Evolutionary conservation across 2,888 invertebrate genomes (phyloP), one percentile per base, ranked within the genome.

Genomic region (Congeria kusceri): DNA sequence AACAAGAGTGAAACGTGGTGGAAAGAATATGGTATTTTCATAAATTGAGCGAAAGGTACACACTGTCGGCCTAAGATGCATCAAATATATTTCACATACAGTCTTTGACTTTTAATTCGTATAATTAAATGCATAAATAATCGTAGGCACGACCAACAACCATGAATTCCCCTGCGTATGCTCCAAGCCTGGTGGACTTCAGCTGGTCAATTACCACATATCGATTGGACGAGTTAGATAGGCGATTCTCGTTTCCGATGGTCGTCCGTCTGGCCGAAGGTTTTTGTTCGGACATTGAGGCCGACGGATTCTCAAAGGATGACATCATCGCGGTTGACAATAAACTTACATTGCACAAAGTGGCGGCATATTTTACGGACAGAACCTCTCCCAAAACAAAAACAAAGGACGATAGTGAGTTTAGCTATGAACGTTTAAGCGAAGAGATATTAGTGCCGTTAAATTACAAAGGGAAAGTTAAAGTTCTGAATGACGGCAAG

Each of bases 251-350:
- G 11, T 49, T 76, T 23, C 80, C 80, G 9, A 68, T 67, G 64
- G 76, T 80, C n/a, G 49, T 80, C 28, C 65, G 47, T 29, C 49
- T 80, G 20, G 68, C 58, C 15, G 80, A 80, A 57, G 80, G 80
- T 1, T 76, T 46, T 56, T 72, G 61, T 44, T 68, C 72, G 4
- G 61, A 39, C 3, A 76, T 65, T 4, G 80, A 80, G 7, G 68
- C 75, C 18, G 80, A 76, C 23, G 71, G 73, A n/a, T 67, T 80
- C 29, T 80, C 80, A 3, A 44, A 67, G 49, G 80, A 72, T 11
- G 80, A 80, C 39, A 57, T 80, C 7, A 61, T 80, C 28, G 68
- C 72, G n/a, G 69, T 80, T 15, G 76, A 80, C 47, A 66, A 68
- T 9, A 47, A 72, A n/a, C 25, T 68, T 20, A 58, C 39, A 5